Evolutionary conservation across 2,797 vertebrate species (phyloP).

Genomic region (Acrocephalus scirpaceus): DNA sequence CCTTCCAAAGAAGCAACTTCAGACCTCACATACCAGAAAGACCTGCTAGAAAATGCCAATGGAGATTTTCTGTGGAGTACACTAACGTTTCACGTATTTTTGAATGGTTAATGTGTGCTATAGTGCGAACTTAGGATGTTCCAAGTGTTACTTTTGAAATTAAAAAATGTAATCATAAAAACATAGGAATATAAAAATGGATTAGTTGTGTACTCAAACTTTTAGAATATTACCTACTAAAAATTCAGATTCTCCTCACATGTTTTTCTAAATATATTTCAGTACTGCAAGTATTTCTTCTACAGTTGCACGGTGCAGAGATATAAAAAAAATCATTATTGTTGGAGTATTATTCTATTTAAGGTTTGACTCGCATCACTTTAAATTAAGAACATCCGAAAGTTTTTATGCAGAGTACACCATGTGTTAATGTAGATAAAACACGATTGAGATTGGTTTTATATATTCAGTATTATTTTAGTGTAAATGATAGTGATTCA

Average conservation of each 20-base stretch:
- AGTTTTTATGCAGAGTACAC: neutral
- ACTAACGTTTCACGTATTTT: neutral
- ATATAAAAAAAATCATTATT: constrained; percentile 27
- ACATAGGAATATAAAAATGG: neutral
- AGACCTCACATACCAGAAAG: neutral
- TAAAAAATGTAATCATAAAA: neutral
- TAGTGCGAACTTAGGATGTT: neutral
- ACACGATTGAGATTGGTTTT: constrained; percentile 44
- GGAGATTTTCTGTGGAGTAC: neutral
- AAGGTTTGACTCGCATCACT: constrained; percentile 46
- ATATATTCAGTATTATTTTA: constrained; percentile 3
- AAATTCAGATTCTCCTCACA: constrained; percentile 48
- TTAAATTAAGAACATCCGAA: constrained; percentile 42
- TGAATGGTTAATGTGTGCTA: neutral
- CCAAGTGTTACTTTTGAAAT: neutral
- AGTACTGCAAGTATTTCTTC: constrained; percentile 53
- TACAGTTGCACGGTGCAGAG: constrained; percentile 41
- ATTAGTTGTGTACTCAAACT: neutral
- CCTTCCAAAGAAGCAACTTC: neutral
- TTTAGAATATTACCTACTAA: constrained; percentile 60
- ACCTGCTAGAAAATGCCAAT: neutral
- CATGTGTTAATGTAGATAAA: constrained; percentile 50
- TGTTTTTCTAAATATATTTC: constrained; percentile 54
- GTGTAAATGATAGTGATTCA: constrained; percentile 73
- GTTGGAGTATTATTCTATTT: constrained; percentile 56